Conservation (phyloP, 2,797 vertebrate genomes). For the Melopsittacus undulatus region DNA sequence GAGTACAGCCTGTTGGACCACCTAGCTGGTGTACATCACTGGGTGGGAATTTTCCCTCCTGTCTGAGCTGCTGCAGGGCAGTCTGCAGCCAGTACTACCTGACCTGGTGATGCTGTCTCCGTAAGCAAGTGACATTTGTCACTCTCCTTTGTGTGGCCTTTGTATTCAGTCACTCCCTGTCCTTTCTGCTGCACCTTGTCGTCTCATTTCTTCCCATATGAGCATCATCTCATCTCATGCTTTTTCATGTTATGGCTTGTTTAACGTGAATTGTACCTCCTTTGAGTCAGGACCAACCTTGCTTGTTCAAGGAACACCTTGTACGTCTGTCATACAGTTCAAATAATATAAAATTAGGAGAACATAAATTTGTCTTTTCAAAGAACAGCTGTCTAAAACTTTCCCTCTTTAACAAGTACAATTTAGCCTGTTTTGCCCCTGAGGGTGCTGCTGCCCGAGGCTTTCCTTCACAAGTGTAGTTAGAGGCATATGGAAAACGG, state of each 20-base stretch:
- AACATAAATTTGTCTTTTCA: neutral
- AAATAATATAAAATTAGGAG: neutral
- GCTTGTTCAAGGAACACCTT: slow-evolving; percentile 29
- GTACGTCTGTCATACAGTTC: neutral
- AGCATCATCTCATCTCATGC: neutral
- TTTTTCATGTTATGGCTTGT: neutral
- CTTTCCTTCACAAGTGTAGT: neutral
- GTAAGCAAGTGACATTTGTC: accelerated
- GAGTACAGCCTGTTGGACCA: neutral
- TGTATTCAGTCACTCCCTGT: neutral
- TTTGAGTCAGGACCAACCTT: slow-evolving; percentile 18
- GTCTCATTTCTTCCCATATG: neutral
- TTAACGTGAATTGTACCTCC: neutral
- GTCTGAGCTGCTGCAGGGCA: neutral
- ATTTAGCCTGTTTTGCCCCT: neutral
- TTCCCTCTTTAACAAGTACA: neutral
- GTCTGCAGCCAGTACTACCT: neutral
- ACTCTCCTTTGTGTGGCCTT: neutral
- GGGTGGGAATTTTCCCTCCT: neutral
- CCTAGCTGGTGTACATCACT: neutral
- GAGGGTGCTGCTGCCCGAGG: neutral
- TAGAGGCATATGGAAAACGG: neutral
- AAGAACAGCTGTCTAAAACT: neutral
- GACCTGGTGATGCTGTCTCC: accelerated
- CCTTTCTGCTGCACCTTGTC: neutral